Evolutionary conservation across 2,113 vertebrate species (phyloP).

Genomic region (Athene cunicularia): DNA sequence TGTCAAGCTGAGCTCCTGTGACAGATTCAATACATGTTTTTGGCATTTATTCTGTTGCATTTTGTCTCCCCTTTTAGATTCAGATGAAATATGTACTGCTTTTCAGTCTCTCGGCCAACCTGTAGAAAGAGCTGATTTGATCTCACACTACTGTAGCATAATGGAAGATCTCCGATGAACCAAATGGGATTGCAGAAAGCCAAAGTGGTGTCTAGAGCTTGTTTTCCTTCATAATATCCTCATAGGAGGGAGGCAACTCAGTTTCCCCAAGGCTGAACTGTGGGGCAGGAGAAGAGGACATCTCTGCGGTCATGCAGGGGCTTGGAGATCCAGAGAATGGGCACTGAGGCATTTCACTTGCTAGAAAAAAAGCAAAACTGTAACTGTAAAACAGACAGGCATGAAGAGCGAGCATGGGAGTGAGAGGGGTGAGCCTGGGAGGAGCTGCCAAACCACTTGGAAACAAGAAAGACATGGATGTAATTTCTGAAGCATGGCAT

Average conservation of each 20-base stretch:
- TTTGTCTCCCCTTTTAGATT: background rate
- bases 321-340: background rate
- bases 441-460: conserved; percentile 1
- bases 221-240: conserved; percentile 69
- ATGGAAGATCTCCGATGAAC: background rate
- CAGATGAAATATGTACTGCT: background rate
- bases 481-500: conserved; percentile 14
- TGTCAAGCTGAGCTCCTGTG: background rate
- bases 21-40: background rate
- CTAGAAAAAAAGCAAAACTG: conserved; percentile 58
- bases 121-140: background rate
- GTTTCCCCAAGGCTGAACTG: background rate
- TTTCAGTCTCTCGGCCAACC: background rate
- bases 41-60: conserved; percentile 23
- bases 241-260: conserved; percentile 73
- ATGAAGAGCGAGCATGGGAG: background rate
- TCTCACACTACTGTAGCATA: background rate
- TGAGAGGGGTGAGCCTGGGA: background rate
- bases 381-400: background rate
- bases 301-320: background rate
- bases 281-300: background rate
- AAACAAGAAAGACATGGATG: conserved; percentile 11
- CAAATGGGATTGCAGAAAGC: background rate
- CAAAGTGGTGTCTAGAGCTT: background rate
- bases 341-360: background rate